Evolutionary conservation across 2,113 vertebrate genomes (phyloP).

Genomic region (Sebastes schlegelii): DNA sequence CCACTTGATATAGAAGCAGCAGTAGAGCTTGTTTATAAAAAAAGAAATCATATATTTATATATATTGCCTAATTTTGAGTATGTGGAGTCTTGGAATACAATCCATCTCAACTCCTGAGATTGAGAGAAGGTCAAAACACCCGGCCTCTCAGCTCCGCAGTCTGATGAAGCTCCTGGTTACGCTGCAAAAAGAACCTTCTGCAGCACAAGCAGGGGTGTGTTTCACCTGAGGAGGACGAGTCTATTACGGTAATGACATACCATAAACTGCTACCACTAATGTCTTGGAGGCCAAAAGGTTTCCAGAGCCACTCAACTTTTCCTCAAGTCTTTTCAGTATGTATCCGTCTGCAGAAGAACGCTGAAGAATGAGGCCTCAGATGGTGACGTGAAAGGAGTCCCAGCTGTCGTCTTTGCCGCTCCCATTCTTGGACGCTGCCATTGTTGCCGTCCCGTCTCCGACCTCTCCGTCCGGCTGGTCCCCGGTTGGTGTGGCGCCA

Average conservation of each 20-base stretch:
- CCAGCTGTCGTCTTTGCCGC: slow-evolving; percentile 85
- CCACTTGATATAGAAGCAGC: slow-evolving; percentile 55
- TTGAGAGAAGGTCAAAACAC: neutral
- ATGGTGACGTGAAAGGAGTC: slow-evolving; percentile 86
- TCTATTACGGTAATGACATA: neutral
- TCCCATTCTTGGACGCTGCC: slow-evolving; percentile 69
- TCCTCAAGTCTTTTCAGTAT: neutral
- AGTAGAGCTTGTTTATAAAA: slow-evolving; percentile 55
- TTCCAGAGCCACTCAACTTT: slow-evolving; percentile 2
- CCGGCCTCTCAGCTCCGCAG: slow-evolving; percentile 8
- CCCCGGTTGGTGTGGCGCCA: slow-evolving; percentile 82
- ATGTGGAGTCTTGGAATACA: slow-evolving; percentile 26
- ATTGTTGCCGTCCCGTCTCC: slow-evolving; percentile 55
- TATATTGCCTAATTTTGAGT: slow-evolving; percentile 57
- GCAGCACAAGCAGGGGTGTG: slow-evolving; percentile 53
- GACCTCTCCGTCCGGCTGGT: slow-evolving; percentile 70
- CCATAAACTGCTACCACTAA: slow-evolving; percentile 5
- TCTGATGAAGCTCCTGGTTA: slow-evolving; percentile 42
- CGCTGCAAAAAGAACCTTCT: slow-evolving; percentile 41
- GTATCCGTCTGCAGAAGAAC: slow-evolving; percentile 9
- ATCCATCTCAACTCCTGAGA: slow-evolving; percentile 55
- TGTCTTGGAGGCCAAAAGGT: neutral
- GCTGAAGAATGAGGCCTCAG: slow-evolving; percentile 60
- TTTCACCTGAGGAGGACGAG: slow-evolving; percentile 60
- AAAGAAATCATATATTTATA: slow-evolving; percentile 59